These are phyloP conservation scores for Cybosia mesomella DNA, from an alignment of 2,888 invertebrate species.

Conservation along the genomic window DNA sequence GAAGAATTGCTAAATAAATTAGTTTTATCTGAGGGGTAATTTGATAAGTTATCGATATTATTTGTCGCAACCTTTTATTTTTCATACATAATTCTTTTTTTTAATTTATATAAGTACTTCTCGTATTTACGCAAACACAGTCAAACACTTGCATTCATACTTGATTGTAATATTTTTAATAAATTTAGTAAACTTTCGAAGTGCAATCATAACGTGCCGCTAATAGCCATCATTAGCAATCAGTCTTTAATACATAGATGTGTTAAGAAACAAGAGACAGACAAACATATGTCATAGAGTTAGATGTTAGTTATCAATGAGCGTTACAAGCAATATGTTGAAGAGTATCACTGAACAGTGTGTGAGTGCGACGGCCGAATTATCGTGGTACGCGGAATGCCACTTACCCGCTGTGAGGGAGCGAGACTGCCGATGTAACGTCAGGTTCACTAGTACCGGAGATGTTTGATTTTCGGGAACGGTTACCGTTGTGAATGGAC, in stretches of 20 bases:
- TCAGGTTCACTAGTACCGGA: conserved; percentile 58
- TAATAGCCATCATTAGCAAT: background rate
- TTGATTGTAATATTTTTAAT: background rate
- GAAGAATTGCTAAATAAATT: background rate
- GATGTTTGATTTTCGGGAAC: conserved; percentile 68
- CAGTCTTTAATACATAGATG: background rate
- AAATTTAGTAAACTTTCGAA: background rate
- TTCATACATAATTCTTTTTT: no score
- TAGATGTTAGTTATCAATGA: conserved; percentile 53
- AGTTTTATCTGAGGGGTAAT: no score
- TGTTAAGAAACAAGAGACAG: conserved; percentile 2
- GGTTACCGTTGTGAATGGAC: conserved; percentile 54
- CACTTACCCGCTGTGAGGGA: conserved; percentile 73
- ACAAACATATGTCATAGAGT: background rate
- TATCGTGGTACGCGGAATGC: conserved; percentile 60
- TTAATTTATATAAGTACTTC: background rate
- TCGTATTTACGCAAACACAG: no score
- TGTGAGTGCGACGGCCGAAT: conserved; percentile 64
- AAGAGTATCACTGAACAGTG: conserved; percentile 65
- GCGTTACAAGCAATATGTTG: conserved; percentile 64
- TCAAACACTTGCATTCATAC: background rate
- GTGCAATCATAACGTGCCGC: background rate
- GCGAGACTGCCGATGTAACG: conserved; percentile 60
- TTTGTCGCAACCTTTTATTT: no score
- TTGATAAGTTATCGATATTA: no score